Base-by-base conservation (phyloP, 2,888 invertebrate genomes). In the Eupeodes luniger region DNA sequence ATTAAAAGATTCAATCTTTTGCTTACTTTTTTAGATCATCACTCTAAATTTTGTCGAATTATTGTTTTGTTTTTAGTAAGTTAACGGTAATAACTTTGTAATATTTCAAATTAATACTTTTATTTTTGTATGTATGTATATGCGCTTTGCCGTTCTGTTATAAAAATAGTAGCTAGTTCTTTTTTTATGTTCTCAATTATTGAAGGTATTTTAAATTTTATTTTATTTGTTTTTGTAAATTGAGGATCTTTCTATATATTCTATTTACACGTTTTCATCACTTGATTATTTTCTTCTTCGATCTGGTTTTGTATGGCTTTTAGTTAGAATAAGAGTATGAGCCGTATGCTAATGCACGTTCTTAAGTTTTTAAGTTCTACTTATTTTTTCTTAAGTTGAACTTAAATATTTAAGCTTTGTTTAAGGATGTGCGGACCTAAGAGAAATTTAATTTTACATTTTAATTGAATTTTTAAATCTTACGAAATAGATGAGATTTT, bases 161-260 rank as follows among this genome's bases (percentile, higher is more conserved):
- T 82, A 86, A 86, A 86, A 86, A 86, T 86, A 85, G 75, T 80
- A 85, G 69, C 51, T 69, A 74, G 16, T 47, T 55, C 27, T 40
- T 69, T 78, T 19, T 16, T 27, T 57, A 62, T 47, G 27, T 61
- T 59, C 36, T 64, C 64, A 62, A 36, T 76, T n/a, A 36, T 76
- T n/a, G 51, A 16, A 40, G 40, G 53, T 57, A 36, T 61, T 49
- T 77, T 66, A 55, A 55, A 67, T 72, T 51, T 44, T 40, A 11
- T 47, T 4, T 12, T 27, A 27, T 27, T 19, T 16, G n/a, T 16
- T 16, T 44, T 44, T 64, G n/a, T 36, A 40, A 62, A 62, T 67
- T 67, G 36, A 51, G 51, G 19, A 67, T 67, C 67, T 67, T 9
- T 66, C 49, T 66, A 27, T 66, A 34, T 61, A 10, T 27, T n/a